phyloP scores from a whole-genome alignment of 2,113 vertebrate species.

The Eolophus roseicapilla region DNA sequence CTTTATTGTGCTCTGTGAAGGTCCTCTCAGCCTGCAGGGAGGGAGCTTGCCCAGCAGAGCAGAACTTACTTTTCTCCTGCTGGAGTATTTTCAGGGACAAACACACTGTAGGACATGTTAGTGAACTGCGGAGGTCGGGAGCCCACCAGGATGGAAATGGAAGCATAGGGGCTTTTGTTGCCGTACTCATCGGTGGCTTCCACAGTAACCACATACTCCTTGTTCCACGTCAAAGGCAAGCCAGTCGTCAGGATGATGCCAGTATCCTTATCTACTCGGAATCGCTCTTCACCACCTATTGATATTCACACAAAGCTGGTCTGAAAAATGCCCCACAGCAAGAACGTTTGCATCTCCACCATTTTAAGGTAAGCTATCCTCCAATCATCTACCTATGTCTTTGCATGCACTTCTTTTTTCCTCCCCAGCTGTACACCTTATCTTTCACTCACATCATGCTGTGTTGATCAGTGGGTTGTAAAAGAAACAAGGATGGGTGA shows the following conservation, averaged over 20 bases:
- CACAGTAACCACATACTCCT: constrained; percentile 82
- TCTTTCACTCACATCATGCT: neutral
- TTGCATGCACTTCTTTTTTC: neutral
- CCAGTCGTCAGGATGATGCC: constrained; percentile 83
- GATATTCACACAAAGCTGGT: neutral
- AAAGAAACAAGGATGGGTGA: rapidly evolving
- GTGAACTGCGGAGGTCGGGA: constrained; percentile 86
- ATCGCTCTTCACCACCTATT: constrained; percentile 82
- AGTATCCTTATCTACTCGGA: constrained; percentile 78
- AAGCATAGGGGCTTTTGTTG: constrained; percentile 73
- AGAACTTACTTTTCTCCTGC: constrained; percentile 81
- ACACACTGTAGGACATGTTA: constrained; percentile 81
- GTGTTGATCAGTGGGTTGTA: neutral
- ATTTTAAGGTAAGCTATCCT: neutral
- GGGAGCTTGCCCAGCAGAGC: neutral
- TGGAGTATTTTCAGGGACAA: constrained; percentile 78
- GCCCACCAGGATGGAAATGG: constrained; percentile 80
- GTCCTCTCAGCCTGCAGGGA: neutral
- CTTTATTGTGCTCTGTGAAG: neutral
- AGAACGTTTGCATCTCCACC: neutral
- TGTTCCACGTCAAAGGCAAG: constrained; percentile 77
- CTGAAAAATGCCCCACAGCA: neutral
- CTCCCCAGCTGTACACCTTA: neutral
- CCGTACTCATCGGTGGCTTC: constrained; percentile 75
- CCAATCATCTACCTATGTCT: neutral